A percentile compares a stretch with the other conserved stretches of the same genome.
phyloP scores from a whole-genome alignment of 2,113 vertebrate species.

The Elephas maximus region DNA sequence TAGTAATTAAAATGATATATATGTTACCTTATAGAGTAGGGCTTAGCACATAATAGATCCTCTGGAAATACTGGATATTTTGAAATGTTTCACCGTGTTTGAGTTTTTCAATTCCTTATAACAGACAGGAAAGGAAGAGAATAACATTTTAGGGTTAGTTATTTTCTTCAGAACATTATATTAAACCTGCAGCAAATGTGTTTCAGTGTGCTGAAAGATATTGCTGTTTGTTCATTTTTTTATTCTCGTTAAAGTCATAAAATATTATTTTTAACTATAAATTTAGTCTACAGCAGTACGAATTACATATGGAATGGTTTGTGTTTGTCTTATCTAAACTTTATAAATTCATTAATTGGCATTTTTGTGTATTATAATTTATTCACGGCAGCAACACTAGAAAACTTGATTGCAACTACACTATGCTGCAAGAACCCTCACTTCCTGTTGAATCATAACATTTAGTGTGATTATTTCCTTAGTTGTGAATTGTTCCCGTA shows the following conservation, averaged over 20 bases:
- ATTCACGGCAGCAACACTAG: not conserved
- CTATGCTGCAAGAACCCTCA: not conserved
- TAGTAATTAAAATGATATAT: constrained; percentile 44
- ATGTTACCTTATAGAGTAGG: not conserved
- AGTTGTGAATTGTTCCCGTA: not conserved
- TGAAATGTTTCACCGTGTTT: not conserved
- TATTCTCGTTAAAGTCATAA: not conserved
- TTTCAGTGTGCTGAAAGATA: not conserved
- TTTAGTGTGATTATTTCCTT: not conserved
- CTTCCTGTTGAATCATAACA: not conserved
- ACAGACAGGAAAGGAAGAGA: not conserved
- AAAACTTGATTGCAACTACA: not conserved
- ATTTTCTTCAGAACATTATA: not conserved
- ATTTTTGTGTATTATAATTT: not conserved
- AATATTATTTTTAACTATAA: not conserved
- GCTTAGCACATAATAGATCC: not conserved
- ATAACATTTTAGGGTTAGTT: not conserved
- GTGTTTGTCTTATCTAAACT: not conserved
- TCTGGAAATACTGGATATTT: not conserved
- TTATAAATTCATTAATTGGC: not conserved
- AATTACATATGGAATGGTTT: not conserved
- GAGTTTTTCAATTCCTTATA: not conserved
- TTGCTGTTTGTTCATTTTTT: not conserved
- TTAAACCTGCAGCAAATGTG: not conserved
- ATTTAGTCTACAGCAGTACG: not conserved